These are phyloP conservation scores for Argyresthia goedartella DNA, from an alignment of 2,888 invertebrate species.

Conservation along the genomic window DNA sequence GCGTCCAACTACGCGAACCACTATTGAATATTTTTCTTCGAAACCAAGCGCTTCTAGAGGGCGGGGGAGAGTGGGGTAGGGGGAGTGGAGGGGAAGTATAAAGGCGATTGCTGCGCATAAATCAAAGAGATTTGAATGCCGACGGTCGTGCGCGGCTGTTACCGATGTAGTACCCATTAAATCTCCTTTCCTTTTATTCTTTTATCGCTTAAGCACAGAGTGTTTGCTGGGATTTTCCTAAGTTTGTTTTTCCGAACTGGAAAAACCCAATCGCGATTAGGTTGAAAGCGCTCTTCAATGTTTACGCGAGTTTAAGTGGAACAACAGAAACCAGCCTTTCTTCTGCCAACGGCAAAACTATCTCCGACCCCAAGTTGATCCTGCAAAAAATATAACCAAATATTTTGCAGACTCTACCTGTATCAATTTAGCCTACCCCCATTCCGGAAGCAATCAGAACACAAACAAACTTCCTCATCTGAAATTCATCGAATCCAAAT, in stretches of 20 bases:
- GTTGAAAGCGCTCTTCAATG: background rate
- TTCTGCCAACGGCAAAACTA: too few relatives aligned
- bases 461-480: background rate
- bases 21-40: conserved; percentile 2
- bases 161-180: conserved; percentile 35
- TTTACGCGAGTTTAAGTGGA: background rate
- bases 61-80: background rate
- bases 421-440: background rate
- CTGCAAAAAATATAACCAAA: background rate
- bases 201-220: conserved; percentile 19
- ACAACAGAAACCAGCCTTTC: too few relatives aligned
- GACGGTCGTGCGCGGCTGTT: conserved; percentile 26
- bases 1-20: too few relatives aligned
- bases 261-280: background rate
- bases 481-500: background rate
- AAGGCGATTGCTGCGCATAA: conserved; percentile 43
- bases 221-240: conserved; percentile 19
- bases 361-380: too few relatives aligned
- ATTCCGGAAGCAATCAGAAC: background rate
- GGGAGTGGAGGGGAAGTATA: conserved; percentile 2
- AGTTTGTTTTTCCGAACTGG: conserved; percentile 3
- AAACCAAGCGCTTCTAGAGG: background rate
- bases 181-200: conserved; percentile 14
- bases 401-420: background rate
- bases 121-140: conserved; percentile 48